Conservation (phyloP, 1,140 invertebrate genomes). For the Heliconius eleuchia region DNA sequence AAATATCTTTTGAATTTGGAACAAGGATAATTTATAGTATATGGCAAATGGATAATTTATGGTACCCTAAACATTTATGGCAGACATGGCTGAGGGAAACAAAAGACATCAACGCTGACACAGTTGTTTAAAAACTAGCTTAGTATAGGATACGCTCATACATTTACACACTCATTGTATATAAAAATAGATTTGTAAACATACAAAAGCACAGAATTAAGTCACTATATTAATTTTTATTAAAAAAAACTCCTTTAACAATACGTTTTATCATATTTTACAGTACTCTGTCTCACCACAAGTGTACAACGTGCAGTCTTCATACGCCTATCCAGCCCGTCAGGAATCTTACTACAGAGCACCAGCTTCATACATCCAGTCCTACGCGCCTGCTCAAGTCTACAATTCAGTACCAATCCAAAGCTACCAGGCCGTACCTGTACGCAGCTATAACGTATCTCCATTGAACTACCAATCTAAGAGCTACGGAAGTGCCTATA, state of each 20-base stretch:
- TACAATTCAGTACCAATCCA: constrained; percentile 20
- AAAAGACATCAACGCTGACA: constrained; percentile 28
- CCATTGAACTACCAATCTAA: constrained; percentile 16
- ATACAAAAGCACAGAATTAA: not conserved
- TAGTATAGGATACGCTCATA: too few relatives aligned
- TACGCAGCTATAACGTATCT: constrained; percentile 5
- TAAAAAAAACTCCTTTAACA: too few relatives aligned
- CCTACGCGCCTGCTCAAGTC: constrained; percentile 17
- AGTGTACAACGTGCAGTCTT: constrained; percentile 24
- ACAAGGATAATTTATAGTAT: too few relatives aligned
- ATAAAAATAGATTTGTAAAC: not conserved
- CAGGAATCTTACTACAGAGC: constrained; percentile 27
- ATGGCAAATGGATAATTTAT: too few relatives aligned
- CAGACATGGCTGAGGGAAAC: too few relatives aligned
- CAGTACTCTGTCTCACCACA: constrained; percentile 19
- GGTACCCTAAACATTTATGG: too few relatives aligned
- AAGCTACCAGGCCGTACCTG: constrained; percentile 3
- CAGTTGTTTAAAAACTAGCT: not conserved
- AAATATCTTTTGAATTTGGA: too few relatives aligned
- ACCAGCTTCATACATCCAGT: constrained; percentile 17
- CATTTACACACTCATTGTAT: not conserved
- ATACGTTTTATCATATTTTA: not conserved
- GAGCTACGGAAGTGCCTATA: constrained; percentile 19
- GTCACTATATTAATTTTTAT: not conserved
- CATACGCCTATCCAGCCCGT: constrained; percentile 21